These are phyloP conservation scores for Arnoldichthys spilopterus DNA, from an alignment of 2,797 vertebrate species.

Conservation along the genomic window DNA sequence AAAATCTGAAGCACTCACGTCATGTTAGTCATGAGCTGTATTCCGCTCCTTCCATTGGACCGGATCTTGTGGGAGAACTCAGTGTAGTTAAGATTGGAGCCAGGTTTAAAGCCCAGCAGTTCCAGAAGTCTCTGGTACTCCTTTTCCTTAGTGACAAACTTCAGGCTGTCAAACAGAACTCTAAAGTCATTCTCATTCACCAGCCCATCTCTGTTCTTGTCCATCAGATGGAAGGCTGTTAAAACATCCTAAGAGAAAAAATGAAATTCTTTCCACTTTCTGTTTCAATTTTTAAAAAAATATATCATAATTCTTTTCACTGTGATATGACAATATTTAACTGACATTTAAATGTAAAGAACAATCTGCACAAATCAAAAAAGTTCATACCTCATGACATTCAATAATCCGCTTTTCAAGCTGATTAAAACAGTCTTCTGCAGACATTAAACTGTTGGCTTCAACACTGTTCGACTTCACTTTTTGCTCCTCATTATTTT, in stretches of 20 bases:
- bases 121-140: conserved; percentile 71
- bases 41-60: conserved; percentile 49
- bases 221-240: conserved; percentile 75
- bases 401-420: conserved; percentile 51
- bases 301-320: not conserved
- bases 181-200: conserved; percentile 71
- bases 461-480: conserved; percentile 2
- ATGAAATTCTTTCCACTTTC: not conserved
- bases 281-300: too few species aligned
- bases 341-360: not conserved
- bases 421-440: conserved; percentile 56
- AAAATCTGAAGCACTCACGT: conserved; percentile 54
- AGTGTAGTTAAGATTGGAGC: conserved; percentile 67
- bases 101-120: conserved; percentile 70
- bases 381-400: conserved; percentile 42
- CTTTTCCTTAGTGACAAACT: conserved; percentile 63
- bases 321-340: not conserved
- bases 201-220: conserved; percentile 72
- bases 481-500: conserved; percentile 7
- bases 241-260: conserved; percentile 69
- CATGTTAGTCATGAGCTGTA: conserved; percentile 13
- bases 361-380: not conserved
- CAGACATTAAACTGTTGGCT: conserved; percentile 26
- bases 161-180: conserved; percentile 66
- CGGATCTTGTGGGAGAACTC: conserved; percentile 72